Conservation (phyloP, 2,888 invertebrate species). For the Ormia ochracea region DNA sequence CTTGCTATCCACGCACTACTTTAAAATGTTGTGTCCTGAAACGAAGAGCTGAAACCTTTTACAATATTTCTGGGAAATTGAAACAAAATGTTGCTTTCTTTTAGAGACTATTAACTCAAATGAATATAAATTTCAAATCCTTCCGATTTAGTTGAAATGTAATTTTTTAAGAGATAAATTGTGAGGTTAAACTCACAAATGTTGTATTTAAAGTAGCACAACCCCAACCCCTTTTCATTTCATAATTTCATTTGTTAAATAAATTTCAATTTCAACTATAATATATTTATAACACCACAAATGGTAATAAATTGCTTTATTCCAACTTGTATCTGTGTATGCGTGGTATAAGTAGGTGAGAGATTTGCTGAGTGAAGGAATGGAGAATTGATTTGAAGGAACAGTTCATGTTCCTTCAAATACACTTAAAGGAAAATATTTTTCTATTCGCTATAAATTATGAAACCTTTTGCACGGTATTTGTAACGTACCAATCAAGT, state of each 20-base stretch:
- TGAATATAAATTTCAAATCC: conserved; percentile 59
- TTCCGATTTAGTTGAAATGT: conserved; percentile 48
- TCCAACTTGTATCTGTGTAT: not conserved
- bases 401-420: not conserved
- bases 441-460: not conserved
- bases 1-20: not conserved
- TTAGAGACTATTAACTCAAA: conserved; percentile 54
- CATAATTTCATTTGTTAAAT: conserved; percentile 53
- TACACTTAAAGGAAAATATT: not conserved
- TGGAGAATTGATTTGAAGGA: conserved; percentile 41
- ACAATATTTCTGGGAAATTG: conserved; percentile 36
- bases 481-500: not conserved
- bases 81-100: conserved; percentile 41
- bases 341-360: not conserved
- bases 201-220: conserved; percentile 15
- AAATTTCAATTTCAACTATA: conserved; percentile 31
- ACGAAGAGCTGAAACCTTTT: conserved; percentile 9
- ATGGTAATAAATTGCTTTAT: conserved; percentile 52
- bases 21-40: not conserved
- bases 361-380: not conserved
- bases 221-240: conserved; percentile 34
- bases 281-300: conserved; percentile 53
- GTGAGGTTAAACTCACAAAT: conserved; percentile 49
- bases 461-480: not conserved
- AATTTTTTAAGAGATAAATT: conserved; percentile 51